Base-by-base conservation (phyloP, 2,888 invertebrate species). In the Mycalesis mineus region DNA sequence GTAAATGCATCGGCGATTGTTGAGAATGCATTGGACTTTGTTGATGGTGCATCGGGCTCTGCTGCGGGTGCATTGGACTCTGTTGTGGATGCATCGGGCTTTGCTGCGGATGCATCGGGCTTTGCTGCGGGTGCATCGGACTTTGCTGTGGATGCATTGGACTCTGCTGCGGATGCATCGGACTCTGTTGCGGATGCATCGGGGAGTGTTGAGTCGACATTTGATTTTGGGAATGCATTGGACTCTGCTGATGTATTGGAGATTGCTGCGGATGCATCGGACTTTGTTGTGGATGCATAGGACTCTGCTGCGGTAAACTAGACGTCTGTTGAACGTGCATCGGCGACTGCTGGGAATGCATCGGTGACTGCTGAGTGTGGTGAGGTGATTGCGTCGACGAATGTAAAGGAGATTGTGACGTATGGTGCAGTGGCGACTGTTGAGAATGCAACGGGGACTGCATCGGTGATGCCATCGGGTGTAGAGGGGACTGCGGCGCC, bases 401-500 rank as follows among this genome's bases (percentile, higher is more conserved):
- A 63, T 87, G 85, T 44, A 81, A 62, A 9, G 85, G 85, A 0
- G 86, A 84, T 56, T 85, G 86, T 11, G 83, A 71, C 17, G 82
- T 77, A 61, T 84, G 81, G 60, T 85, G 84, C 36, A 83, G 61
- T 0, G 84, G 77, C 2, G 84, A 84, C 57, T 86, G 86, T 55
- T 85, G 86, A n/a, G 85, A 80, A 58, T 86, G 86, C 61, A 86
- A 66, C 11, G 86, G 86, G 7, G 86, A 86, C 62, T 84, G 85
- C 78, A 84, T 82, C 41, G 83, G 83, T 1, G 84, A 82, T 1
- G 82, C 77, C 49, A 64, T 71, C 58, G 65, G 73, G 57, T 76
- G 75, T 8, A 75, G 54, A 1, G 75, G 75, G 22, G 75, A 76
- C 42, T 70, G 72, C n/a, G 72, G 72, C 15, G 72, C 71, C n/a